Conservation (phyloP, 2,113 vertebrate species). For the Carollia perspicillata region DNA sequence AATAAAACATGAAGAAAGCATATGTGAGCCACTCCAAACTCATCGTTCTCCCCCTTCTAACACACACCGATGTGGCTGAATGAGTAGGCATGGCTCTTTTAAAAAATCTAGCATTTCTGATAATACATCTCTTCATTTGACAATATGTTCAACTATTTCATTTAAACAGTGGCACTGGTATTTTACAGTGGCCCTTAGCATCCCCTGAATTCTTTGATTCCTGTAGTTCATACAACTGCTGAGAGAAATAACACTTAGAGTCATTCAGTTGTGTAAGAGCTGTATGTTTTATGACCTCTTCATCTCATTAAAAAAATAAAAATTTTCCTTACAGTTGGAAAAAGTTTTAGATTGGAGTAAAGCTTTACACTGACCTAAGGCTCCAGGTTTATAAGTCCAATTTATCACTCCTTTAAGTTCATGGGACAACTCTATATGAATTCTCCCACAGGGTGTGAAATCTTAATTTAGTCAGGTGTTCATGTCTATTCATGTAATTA, state of each 20-base stretch:
- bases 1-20: neutral
- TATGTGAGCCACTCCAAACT: neutral
- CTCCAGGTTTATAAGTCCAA: conserved; percentile 39
- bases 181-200: neutral
- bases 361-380: conserved; percentile 29
- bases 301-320: conserved; percentile 55
- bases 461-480: conserved; percentile 53
- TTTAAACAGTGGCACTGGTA: neutral
- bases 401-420: conserved; percentile 49
- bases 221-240: conserved; percentile 38
- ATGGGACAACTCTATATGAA: neutral
- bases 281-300: conserved; percentile 61
- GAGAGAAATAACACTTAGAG: conserved; percentile 56
- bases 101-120: neutral
- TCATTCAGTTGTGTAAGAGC: conserved; percentile 56
- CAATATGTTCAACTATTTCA: neutral
- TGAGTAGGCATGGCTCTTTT: neutral
- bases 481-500: conserved; percentile 64
- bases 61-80: neutral
- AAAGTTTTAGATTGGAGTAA: conserved; percentile 40
- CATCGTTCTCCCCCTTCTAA: neutral
- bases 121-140: neutral
- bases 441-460: conserved; percentile 43
- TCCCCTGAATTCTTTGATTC: conserved; percentile 35
- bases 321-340: conserved; percentile 47